Evolutionary conservation across 2,888 invertebrate species (phyloP), one percentile per base, ranked within the genome.

Genomic region (Heteromyza rotundicornis): DNA sequence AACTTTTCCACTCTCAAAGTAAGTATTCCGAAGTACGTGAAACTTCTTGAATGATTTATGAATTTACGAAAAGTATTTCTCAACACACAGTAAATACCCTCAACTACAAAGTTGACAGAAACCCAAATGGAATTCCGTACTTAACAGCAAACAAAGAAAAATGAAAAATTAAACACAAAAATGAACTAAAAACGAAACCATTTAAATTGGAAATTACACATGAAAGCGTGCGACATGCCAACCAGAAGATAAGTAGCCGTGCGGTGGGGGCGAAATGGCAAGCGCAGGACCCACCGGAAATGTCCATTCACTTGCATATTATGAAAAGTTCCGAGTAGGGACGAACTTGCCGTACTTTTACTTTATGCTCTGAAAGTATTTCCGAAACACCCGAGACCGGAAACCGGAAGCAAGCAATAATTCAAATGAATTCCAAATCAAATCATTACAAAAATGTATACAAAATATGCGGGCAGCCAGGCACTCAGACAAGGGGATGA

Each of bases 351-450:
- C 20, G 2, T 35, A 53, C 36, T 8, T 54, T 27, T 14, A 54
- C 20, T 53, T 40, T 32, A 49, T n/a, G n/a, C n/a, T n/a, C 32
- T 35, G 27, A 27, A 50, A 2, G 20, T 3, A 50, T 14, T 72
- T 78, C 72, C 70, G 73, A 74, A 74, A 70, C 70, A 71, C 71
- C 78, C 79, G 78, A 80, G 76, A 71, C 79, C 78, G 80, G 78
- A 80, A 76, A 71, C 79, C 73, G 79, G 80, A 79, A 80, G 77
- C 72, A 77, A 77, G 77, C 78, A 79, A 79, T 79, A 80, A 79
- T 76, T 79, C 79, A 79, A 79, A 79, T 78, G 76, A 80, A 78
- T 80, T 79, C 75, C 74, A 79, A 78, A 77, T 79, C 77, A 78
- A 80, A 80, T 80, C 78, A 78, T 75, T 77, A 71, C 78, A 70